Percentiles rank a stretch among this genome's conserved stretches.
These are phyloP conservation scores for Leptarthrus brevirostris DNA, from an alignment of 2,888 invertebrate genomes.

Conservation along the genomic window DNA sequence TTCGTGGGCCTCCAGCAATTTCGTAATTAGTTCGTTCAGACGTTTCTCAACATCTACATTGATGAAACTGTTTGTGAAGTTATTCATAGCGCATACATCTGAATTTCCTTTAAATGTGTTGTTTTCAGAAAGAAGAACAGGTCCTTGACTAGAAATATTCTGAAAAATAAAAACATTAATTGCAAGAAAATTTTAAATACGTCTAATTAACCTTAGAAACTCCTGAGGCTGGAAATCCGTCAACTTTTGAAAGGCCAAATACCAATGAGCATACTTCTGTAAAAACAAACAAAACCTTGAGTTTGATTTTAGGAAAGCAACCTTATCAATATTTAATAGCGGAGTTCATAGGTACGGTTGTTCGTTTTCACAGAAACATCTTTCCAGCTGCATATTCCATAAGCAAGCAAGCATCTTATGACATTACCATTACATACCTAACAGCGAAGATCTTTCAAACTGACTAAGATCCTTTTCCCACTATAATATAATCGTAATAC, in stretches of 20 bases:
- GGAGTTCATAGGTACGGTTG: too few relatives aligned
- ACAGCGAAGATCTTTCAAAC: too few relatives aligned
- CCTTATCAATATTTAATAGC: too few relatives aligned
- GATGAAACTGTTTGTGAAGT: background rate
- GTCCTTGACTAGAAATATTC: conserved; percentile 17
- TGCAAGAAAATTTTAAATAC: background rate
- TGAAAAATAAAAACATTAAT: background rate
- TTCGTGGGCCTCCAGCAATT: conserved; percentile 27
- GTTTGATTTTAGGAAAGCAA: too few relatives aligned
- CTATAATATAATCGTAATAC: too few relatives aligned
- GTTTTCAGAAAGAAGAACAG: background rate
- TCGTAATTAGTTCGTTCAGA: conserved; percentile 30
- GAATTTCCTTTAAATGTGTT: background rate
- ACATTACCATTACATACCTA: too few relatives aligned
- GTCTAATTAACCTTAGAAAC: conserved; percentile 47
- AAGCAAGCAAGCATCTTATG: too few relatives aligned
- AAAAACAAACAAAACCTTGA: too few relatives aligned
- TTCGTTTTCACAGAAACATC: too few relatives aligned
- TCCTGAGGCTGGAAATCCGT: conserved; percentile 38
- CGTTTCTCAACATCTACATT: conserved; percentile 13
- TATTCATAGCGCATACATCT: background rate
- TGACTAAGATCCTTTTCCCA: too few relatives aligned
- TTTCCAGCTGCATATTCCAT: too few relatives aligned
- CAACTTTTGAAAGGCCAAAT: conserved; percentile 46
- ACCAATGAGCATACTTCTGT: conserved; percentile 48